Percentiles rank a stretch among this genome's conserved stretches.
phyloP scores from a whole-genome alignment of 2,888 invertebrate genomes.

The Ypsolopha scabrella region DNA sequence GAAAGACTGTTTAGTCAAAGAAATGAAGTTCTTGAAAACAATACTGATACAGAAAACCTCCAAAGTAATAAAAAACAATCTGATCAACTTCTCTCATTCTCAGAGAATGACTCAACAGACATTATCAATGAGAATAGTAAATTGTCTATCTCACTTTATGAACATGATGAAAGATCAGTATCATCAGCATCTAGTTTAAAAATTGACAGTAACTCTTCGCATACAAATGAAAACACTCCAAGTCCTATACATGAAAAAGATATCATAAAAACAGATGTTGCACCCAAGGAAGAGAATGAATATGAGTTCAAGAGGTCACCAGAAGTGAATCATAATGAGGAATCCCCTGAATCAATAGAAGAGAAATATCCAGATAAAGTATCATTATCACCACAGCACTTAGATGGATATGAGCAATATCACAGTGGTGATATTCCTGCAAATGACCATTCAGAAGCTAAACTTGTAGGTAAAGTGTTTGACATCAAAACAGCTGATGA shows the following conservation, averaged over 20 bases:
- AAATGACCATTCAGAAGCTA: too few relatives aligned
- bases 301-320: too few relatives aligned
- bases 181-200: constrained; percentile 47
- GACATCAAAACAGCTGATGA: constrained; percentile 16
- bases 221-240: constrained; percentile 17
- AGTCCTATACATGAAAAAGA: not conserved
- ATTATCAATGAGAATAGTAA: constrained; percentile 55
- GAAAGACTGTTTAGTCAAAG: not conserved
- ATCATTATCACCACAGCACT: too few relatives aligned
- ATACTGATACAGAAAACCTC: constrained; percentile 35
- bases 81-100: constrained; percentile 23
- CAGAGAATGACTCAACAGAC: constrained; percentile 37
- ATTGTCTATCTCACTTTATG: constrained; percentile 44
- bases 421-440: constrained; percentile 13
- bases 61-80: constrained; percentile 28
- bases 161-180: constrained; percentile 55
- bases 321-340: too few relatives aligned
- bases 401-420: constrained; percentile 22
- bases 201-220: constrained; percentile 36
- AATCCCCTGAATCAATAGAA: too few relatives aligned
- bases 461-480: constrained; percentile 13
- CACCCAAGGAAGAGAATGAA: constrained; percentile 29
- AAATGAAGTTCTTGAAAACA: constrained; percentile 22
- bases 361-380: too few relatives aligned
- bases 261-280: constrained; percentile 3